Conservation (phyloP, 1,140 invertebrate genomes). For the Radopholus similis region DNA sequence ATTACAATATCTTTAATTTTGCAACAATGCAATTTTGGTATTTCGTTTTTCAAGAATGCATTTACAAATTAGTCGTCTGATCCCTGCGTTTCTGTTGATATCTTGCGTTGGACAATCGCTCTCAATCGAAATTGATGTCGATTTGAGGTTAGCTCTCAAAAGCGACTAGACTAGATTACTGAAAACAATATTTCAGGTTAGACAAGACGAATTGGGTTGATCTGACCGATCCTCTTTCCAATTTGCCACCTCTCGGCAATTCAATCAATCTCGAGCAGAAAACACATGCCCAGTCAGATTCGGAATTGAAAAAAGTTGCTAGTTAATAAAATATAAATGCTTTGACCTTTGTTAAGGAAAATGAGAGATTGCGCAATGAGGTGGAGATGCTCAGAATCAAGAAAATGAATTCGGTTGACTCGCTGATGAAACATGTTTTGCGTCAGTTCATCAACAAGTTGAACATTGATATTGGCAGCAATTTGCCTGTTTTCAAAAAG, state of each 20-base stretch:
- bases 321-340: slow-evolving; percentile 3
- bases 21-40: no score
- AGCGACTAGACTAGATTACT: neutral
- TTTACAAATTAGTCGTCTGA: no score
- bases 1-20: no score
- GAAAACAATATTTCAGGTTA: slow-evolving; percentile 7
- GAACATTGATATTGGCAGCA: slow-evolving; percentile 16
- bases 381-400: neutral
- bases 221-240: slow-evolving; percentile 23
- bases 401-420: slow-evolving; percentile 38
- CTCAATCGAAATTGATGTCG: slow-evolving; percentile 8
- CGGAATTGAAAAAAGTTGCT: slow-evolving; percentile 3
- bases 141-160: slow-evolving; percentile 11
- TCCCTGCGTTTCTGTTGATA: no score
- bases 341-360: slow-evolving; percentile 25
- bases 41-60: no score
- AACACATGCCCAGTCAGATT: slow-evolving; percentile 1
- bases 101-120: no score
- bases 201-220: slow-evolving; percentile 37
- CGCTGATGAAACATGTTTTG: slow-evolving; percentile 41
- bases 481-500: slow-evolving; percentile 15
- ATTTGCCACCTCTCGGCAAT: neutral
- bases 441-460: slow-evolving; percentile 26
- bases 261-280: neutral
- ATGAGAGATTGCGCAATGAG: slow-evolving; percentile 2